These are phyloP conservation scores for Bombus vancouverensis DNA, from an alignment of 1,140 invertebrate species.

Conservation along the genomic window DNA sequence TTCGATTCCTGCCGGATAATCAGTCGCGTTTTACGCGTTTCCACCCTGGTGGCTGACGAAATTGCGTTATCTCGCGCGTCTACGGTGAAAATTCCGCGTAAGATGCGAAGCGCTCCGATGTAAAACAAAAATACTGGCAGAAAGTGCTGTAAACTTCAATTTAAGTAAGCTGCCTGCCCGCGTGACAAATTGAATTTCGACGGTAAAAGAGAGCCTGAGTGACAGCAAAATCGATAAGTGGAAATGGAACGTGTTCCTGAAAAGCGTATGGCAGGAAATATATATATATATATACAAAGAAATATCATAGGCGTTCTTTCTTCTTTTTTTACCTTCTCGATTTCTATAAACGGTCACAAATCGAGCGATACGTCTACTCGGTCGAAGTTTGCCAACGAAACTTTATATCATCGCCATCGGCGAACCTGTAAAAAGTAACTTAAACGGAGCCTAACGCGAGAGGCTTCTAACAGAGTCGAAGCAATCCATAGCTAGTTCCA, in stretches of 20 bases:
- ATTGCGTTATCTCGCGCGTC: conserved; percentile 35
- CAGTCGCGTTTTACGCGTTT: conserved; percentile 59
- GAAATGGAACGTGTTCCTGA: background rate
- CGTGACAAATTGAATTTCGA: conserved; percentile 27
- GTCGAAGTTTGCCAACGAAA: background rate
- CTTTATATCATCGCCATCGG: background rate
- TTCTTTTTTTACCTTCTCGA: background rate
- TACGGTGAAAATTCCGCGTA: conserved; percentile 16
- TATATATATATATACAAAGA: background rate
- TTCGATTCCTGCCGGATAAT: conserved; percentile 61
- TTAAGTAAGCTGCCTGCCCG: conserved; percentile 5
- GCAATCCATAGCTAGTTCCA: background rate
- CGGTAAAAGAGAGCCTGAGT: conserved; percentile 10
- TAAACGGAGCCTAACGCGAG: background rate
- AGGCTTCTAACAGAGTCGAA: background rate
- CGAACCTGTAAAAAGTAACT: background rate
- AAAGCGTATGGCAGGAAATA: background rate
- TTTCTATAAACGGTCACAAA: background rate
- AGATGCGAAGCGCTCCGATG: background rate
- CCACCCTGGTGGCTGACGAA: conserved; percentile 31
- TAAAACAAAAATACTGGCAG: conserved; percentile 25
- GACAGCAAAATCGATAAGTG: conserved; percentile 15
- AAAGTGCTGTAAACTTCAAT: conserved; percentile 24
- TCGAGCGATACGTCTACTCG: background rate
- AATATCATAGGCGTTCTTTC: background rate